Conservation (phyloP, 2,888 invertebrate genomes). For the Byasa hedistus region DNA sequence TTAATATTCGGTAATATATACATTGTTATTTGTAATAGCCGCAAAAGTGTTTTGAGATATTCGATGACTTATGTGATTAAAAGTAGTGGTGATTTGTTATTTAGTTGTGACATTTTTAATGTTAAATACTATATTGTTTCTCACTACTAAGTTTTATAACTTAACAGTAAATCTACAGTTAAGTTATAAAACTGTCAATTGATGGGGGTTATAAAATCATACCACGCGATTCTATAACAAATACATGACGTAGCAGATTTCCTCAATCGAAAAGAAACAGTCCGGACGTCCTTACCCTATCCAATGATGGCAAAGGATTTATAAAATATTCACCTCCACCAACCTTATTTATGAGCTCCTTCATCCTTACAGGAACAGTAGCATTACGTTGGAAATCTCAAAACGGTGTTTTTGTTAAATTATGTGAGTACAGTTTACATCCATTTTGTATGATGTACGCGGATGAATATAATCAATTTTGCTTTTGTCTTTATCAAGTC, state of each 20-base stretch:
- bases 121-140: no score
- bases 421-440: slow-evolving; percentile 19
- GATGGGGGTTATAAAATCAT: slow-evolving; percentile 9
- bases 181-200: background rate
- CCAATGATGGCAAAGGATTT: slow-evolving; percentile 64
- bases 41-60: no score
- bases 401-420: slow-evolving; percentile 40
- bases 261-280: slow-evolving; percentile 49
- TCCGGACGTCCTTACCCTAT: slow-evolving; percentile 62
- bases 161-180: background rate
- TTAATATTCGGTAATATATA: no score
- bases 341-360: slow-evolving; percentile 66
- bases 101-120: no score
- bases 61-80: no score
- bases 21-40: no score
- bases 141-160: no score
- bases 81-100: no score
- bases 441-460: slow-evolving; percentile 8
- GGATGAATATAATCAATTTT: slow-evolving; percentile 6
- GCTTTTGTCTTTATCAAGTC: background rate
- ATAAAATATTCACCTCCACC: slow-evolving; percentile 68
- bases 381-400: slow-evolving; percentile 44
- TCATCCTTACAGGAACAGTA: slow-evolving; percentile 52
- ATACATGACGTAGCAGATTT: slow-evolving; percentile 49
- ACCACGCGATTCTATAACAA: slow-evolving; percentile 30